Percentiles rank a stretch among this genome's conserved stretches.
Conservation (phyloP, 2,113 vertebrate species). For the Elachura formosa region DNA sequence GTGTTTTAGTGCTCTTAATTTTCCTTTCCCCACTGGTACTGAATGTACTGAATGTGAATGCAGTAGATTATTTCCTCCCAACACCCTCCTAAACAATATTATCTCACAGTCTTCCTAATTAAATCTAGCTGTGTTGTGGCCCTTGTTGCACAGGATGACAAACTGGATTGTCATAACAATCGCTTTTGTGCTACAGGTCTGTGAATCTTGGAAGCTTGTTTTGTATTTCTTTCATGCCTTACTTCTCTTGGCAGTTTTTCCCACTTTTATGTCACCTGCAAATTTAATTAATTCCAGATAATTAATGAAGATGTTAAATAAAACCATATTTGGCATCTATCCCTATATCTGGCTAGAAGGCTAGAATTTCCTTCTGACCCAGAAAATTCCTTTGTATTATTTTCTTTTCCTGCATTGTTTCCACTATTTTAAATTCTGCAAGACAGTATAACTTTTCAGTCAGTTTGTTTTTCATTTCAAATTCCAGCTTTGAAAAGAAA, state of each 20-base stretch:
- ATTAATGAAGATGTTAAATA: constrained; percentile 49
- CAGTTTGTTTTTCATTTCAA: constrained; percentile 15
- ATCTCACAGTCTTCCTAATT: background rate
- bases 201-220: background rate
- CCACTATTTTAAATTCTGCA: background rate
- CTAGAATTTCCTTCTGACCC: constrained; percentile 2
- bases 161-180: background rate
- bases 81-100: background rate
- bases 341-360: background rate
- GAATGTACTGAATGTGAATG: background rate
- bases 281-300: constrained; percentile 44
- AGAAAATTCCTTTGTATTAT: background rate
- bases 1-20: background rate
- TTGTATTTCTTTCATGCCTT: constrained; percentile 27
- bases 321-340: constrained; percentile 14
- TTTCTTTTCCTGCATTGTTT: background rate
- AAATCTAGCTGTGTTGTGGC: background rate
- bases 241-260: constrained; percentile 17
- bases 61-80: background rate
- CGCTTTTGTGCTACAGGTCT: background rate
- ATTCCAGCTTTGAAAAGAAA: background rate
- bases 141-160: background rate
- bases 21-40: background rate
- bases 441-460: background rate
- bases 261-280: constrained; percentile 23